Percentiles rank a stretch among this genome's conserved stretches.
Evolutionary conservation across 2,113 vertebrate species (phyloP).

Genomic region (Phylloscopus whistleri): DNA sequence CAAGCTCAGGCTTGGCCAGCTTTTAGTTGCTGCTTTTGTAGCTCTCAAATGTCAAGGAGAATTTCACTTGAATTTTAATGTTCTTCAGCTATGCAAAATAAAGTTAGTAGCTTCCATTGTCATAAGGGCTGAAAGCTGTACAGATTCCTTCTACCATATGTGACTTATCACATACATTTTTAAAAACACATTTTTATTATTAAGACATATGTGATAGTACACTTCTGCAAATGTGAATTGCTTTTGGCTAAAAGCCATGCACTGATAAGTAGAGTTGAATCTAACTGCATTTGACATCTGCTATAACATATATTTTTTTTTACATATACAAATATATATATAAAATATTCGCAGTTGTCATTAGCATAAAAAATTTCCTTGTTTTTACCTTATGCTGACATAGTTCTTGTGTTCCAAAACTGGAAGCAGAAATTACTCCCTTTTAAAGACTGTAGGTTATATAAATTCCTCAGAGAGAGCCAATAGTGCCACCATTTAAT

Average conservation of each 20-base stretch:
- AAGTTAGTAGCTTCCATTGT: constrained; percentile 61
- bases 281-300: constrained; percentile 75
- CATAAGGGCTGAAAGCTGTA: constrained; percentile 68
- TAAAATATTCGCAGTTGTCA: constrained; percentile 16
- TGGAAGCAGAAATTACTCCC: background rate
- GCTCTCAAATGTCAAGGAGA: constrained; percentile 57
- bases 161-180: constrained; percentile 76
- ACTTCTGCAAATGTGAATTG: constrained; percentile 74
- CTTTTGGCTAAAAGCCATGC: constrained; percentile 77
- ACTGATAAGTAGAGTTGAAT: constrained; percentile 75
- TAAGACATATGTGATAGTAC: constrained; percentile 77
- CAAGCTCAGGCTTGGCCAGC: constrained; percentile 11
- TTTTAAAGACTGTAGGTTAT: constrained; percentile 7
- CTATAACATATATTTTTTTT: background rate
- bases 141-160: constrained; percentile 73
- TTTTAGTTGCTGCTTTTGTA: constrained; percentile 35
- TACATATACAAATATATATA: background rate
- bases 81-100: constrained; percentile 51
- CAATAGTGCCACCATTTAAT: background rate
- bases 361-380: constrained; percentile 40
- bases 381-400: constrained; percentile 25
- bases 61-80: constrained; percentile 66
- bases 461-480: background rate
- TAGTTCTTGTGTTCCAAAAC: constrained; percentile 21
- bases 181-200: constrained; percentile 74